phyloP scores from a whole-genome alignment of 2,888 invertebrate species.

The Anoplius nigerrimus region DNA sequence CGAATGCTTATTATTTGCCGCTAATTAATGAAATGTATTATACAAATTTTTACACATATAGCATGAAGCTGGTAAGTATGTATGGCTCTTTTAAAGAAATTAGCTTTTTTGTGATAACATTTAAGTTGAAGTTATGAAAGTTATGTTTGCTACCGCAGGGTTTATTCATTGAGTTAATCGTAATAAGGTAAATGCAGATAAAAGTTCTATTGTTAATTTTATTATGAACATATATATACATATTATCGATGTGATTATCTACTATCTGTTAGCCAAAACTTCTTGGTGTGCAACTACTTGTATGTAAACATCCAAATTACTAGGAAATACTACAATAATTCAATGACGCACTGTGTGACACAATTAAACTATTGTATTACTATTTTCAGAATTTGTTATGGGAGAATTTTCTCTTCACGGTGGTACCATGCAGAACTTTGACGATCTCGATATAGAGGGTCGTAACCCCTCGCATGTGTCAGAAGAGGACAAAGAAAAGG shows the following conservation, averaged over 20 bases:
- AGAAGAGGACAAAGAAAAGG: slow-evolving; percentile 73
- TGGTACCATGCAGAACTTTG: slow-evolving; percentile 71
- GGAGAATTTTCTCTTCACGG: slow-evolving; percentile 29
- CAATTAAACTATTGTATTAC: background rate
- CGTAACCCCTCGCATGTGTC: slow-evolving; percentile 71
- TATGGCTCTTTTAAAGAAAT: slow-evolving; percentile 42
- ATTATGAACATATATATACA: background rate
- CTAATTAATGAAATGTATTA: slow-evolving; percentile 8
- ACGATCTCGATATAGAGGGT: slow-evolving; percentile 74
- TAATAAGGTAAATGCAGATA: background rate
- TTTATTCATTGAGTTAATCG: slow-evolving; percentile 23
- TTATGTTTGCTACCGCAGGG: slow-evolving; percentile 35
- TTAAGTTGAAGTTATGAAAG: slow-evolving; percentile 9
- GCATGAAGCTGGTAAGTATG: slow-evolving; percentile 45
- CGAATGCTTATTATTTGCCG: slow-evolving; percentile 3
- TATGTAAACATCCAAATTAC: too few species aligned
- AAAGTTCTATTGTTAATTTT: background rate
- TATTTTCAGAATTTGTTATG: slow-evolving; percentile 49
- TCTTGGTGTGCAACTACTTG: too few species aligned
- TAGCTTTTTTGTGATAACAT: slow-evolving; percentile 27
- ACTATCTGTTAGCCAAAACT: background rate
- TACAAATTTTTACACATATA: slow-evolving; percentile 36
- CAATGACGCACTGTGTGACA: too few species aligned
- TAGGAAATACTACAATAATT: too few species aligned
- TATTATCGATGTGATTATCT: background rate